phyloP scores from a whole-genome alignment of 2,888 invertebrate genomes.

The Drosophila paranaensis region DNA sequence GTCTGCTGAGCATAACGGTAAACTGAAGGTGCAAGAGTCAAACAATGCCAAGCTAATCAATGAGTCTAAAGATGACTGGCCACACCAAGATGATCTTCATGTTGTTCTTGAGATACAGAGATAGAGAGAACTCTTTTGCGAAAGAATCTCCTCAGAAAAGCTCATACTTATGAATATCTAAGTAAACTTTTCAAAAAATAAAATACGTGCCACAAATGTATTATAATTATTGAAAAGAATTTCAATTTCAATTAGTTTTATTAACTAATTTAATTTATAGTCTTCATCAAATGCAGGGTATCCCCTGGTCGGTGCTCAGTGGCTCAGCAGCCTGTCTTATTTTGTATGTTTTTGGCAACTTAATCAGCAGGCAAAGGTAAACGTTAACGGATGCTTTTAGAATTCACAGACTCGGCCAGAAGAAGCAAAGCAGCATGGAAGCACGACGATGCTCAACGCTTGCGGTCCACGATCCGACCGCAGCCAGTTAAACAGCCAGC shows the following conservation, averaged over 20 bases:
- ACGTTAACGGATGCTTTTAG: slow-evolving; percentile 73
- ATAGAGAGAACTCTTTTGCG: too few relatives aligned
- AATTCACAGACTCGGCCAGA: slow-evolving; percentile 58
- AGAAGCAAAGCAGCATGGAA: slow-evolving; percentile 29
- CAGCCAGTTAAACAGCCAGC: slow-evolving; percentile 19
- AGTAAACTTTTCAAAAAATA: too few relatives aligned
- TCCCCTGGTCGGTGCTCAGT: background rate
- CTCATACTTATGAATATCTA: too few relatives aligned
- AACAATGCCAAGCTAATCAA: too few relatives aligned
- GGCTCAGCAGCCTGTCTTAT: slow-evolving; percentile 10
- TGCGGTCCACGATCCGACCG: slow-evolving; percentile 48
- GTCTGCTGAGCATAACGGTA: slow-evolving; percentile 10
- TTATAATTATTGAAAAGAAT: too few relatives aligned
- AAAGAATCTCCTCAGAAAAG: too few relatives aligned
- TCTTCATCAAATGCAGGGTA: slow-evolving; percentile 15
- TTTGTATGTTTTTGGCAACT: slow-evolving; percentile 71
- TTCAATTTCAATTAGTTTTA: background rate
- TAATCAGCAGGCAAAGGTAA: slow-evolving; percentile 69
- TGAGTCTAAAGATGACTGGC: too few relatives aligned
- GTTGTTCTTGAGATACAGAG: too few relatives aligned
- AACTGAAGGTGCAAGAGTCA: background rate
- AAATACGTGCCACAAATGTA: too few relatives aligned
- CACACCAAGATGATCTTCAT: too few relatives aligned
- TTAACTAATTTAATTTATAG: background rate
- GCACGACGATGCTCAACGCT: slow-evolving; percentile 38